Evolutionary conservation across 92 coral and sea anemone genomes (phyloP).

Genomic region (Metridium senile): DNA sequence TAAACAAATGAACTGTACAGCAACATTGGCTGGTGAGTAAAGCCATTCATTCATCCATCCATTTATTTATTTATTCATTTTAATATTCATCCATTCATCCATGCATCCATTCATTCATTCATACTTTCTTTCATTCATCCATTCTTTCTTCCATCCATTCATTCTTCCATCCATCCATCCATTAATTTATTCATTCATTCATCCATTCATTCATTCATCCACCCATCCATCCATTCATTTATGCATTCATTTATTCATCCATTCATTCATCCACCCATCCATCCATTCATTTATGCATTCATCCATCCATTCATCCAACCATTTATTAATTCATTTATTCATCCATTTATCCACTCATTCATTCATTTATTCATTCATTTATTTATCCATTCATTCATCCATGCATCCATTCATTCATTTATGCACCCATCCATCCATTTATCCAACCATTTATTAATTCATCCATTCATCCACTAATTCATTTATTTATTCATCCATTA

Average conservation of each 20-base stretch:
- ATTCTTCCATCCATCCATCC: neutral
- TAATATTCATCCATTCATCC: neutral
- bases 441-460: neutral
- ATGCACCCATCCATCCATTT: neutral
- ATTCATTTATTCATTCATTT: no score
- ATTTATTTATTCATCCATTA: neutral
- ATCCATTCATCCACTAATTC: neutral
- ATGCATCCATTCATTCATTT: neutral
- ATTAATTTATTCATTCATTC: neutral
- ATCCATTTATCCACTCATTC: neutral
- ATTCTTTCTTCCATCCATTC: neutral
- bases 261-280: neutral
- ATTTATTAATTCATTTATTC: neutral
- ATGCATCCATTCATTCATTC: neutral
- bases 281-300: neutral
- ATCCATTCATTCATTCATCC: neutral
- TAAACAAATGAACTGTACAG: neutral
- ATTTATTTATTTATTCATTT: neutral
- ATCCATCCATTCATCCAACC: neutral
- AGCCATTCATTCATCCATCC: neutral
- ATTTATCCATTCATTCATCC: neutral
- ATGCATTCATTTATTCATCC: neutral
- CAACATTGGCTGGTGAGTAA: neutral
- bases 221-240: neutral
- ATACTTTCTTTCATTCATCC: neutral